These are phyloP conservation scores for Rafetus swinhoei DNA, from an alignment of 2,113 vertebrate species.

Conservation along the genomic window DNA sequence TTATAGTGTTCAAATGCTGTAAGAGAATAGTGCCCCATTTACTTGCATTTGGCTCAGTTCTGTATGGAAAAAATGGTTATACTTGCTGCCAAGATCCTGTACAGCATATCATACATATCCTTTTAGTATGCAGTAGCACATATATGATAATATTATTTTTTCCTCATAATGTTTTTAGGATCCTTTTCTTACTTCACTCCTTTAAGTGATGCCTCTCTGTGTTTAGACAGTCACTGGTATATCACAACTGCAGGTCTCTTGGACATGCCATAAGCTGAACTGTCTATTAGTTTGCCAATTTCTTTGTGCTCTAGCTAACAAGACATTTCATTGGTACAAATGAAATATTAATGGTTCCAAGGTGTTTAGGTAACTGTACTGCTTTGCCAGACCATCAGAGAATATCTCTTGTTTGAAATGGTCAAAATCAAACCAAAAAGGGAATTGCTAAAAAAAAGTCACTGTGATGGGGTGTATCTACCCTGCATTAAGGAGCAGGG, in stretches of 20 bases:
- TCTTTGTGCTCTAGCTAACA: not conserved
- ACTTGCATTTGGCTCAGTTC: not conserved
- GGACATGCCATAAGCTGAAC: not conserved
- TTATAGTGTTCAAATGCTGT: not conserved
- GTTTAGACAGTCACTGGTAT: not conserved
- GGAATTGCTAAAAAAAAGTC: not conserved
- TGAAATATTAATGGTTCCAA: slow-evolving; percentile 22
- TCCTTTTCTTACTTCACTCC: not conserved
- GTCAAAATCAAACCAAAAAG: not conserved
- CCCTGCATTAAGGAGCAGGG: too few species aligned
- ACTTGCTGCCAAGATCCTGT: not conserved
- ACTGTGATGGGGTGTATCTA: too few species aligned
- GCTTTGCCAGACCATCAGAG: not conserved
- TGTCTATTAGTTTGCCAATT: not conserved
- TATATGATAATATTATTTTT: not conserved
- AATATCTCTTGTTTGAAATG: not conserved
- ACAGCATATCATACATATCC: not conserved
- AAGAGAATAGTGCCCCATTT: not conserved
- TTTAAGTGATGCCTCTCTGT: not conserved
- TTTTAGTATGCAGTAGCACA: not conserved
- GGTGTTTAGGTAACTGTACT: not conserved
- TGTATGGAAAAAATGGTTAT: not conserved
- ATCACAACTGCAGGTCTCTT: not conserved
- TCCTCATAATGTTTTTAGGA: not conserved
- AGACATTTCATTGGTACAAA: not conserved